Conservation (phyloP, 1,140 invertebrate species). For the Theocolax elegans region DNA sequence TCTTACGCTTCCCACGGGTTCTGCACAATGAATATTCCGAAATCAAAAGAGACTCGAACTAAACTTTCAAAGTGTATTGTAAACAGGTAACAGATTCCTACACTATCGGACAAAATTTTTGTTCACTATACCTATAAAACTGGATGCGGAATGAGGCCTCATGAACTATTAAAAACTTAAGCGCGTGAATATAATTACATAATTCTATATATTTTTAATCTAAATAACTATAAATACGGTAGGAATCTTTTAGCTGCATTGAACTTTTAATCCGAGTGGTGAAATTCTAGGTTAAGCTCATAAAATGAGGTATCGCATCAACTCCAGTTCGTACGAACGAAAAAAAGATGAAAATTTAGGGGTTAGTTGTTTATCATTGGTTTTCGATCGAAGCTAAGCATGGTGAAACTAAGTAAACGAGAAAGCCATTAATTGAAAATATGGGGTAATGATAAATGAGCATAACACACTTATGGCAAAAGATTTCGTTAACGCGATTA, state of each 20-base stretch:
- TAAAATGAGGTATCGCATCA: conserved; percentile 37
- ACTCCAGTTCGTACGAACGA: conserved; percentile 2
- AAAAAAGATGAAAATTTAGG: not conserved
- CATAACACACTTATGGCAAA: conserved; percentile 16
- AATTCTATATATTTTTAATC: no score
- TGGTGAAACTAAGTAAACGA: conserved; percentile 29
- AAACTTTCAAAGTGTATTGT: no score
- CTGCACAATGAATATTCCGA: conserved; percentile 63
- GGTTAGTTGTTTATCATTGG: not conserved
- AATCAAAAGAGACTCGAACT: no score
- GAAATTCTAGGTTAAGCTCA: not conserved
- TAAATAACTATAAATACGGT: no score
- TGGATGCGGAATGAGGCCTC: no score
- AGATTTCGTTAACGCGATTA: not conserved
- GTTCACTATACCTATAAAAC: no score
- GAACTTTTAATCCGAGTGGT: no score
- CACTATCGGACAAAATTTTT: no score
- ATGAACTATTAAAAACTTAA: no score
- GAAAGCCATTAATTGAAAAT: conserved; percentile 32
- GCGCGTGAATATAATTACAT: no score
- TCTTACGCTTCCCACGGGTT: conserved; percentile 74
- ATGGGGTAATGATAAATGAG: conserved; percentile 6
- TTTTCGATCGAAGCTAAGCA: not conserved
- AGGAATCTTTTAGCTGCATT: no score
- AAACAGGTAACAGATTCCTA: no score